phyloP scores from a whole-genome alignment of 2,113 vertebrate genomes.

The Gambusia affinis region DNA sequence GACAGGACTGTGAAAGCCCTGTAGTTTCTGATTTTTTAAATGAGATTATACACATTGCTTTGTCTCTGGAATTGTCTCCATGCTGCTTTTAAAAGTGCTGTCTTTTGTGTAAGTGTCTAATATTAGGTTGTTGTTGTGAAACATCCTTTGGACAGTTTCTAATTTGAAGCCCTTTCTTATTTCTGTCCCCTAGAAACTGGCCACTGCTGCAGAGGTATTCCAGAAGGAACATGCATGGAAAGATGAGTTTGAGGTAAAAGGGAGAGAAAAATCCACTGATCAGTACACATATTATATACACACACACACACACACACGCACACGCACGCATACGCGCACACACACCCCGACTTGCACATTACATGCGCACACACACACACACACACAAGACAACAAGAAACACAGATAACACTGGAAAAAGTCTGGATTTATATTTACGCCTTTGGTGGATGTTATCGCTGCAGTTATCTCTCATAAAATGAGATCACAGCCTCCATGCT shows the following conservation, averaged over 20 bases:
- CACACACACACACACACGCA: not conserved
- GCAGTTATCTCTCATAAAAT: conserved; percentile 27
- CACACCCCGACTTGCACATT: no score
- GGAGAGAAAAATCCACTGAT: conserved; percentile 6
- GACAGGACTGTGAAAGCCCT: conserved; percentile 22
- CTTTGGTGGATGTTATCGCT: conserved; percentile 30
- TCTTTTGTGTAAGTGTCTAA: conserved; percentile 35
- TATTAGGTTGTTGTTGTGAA: conserved; percentile 33
- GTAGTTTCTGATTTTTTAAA: conserved; percentile 38
- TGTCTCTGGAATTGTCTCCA: conserved; percentile 13
- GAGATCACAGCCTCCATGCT: conserved; percentile 47
- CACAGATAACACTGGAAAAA: not conserved
- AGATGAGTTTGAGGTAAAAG: conserved; percentile 90
- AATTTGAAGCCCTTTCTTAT: conserved; percentile 44
- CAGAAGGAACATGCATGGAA: conserved; percentile 92
- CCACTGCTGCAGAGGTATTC: conserved; percentile 90
- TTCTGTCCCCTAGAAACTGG: conserved; percentile 86
- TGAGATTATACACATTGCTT: conserved; percentile 32
- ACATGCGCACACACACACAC: no score
- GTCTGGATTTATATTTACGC: conserved; percentile 34
- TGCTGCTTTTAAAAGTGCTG: conserved; percentile 12
- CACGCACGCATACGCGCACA: no score
- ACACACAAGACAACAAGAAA: not conserved
- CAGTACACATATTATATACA: not conserved
- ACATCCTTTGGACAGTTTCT: conserved; percentile 13